phyloP scores from a whole-genome alignment of 2,797 vertebrate species.

The Furcifer pardalis region DNA sequence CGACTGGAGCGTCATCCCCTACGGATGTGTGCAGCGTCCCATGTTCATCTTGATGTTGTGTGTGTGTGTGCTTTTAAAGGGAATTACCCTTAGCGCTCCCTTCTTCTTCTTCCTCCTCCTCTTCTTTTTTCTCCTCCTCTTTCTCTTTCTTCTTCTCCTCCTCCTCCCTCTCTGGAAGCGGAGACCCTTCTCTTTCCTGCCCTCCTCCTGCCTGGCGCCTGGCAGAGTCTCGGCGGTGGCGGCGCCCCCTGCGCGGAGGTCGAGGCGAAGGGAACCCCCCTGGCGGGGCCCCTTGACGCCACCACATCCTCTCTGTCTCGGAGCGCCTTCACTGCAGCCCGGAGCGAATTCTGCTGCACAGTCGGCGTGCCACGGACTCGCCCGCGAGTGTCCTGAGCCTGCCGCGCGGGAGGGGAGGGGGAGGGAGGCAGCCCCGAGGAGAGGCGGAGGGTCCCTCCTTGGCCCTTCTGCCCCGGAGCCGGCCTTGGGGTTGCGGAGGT shows the following conservation, averaged over 20 bases:
- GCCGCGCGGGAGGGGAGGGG: conserved; percentile 20
- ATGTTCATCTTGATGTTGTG: conserved; percentile 19
- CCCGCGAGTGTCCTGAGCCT: conserved; percentile 72
- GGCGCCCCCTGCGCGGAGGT: no score
- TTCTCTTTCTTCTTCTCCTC: no score
- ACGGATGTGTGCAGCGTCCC: neutral
- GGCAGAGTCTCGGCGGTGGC: conserved; percentile 37
- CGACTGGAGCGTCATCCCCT: no score
- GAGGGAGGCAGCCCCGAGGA: neutral
- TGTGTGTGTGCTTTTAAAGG: neutral
- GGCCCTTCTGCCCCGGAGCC: no score
- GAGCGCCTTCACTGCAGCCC: conserved; percentile 77
- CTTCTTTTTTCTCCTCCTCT: no score
- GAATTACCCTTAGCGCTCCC: no score
- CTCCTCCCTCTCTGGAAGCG: conserved; percentile 1
- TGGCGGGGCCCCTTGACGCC: conserved; percentile 83
- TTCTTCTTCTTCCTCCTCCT: neutral
- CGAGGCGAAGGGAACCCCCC: conserved; percentile 78
- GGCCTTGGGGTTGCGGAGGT: neutral
- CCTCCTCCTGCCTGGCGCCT: neutral
- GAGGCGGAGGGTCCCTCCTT: conserved; percentile 13
- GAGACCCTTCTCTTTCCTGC: neutral
- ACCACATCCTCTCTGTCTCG: conserved; percentile 74
- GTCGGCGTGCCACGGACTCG: conserved; percentile 67
- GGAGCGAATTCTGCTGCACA: conserved; percentile 76